These are phyloP conservation scores for Montipora efflorescens DNA, from an alignment of 64 coral and sea anemone genomes.

Conservation along the genomic window DNA sequence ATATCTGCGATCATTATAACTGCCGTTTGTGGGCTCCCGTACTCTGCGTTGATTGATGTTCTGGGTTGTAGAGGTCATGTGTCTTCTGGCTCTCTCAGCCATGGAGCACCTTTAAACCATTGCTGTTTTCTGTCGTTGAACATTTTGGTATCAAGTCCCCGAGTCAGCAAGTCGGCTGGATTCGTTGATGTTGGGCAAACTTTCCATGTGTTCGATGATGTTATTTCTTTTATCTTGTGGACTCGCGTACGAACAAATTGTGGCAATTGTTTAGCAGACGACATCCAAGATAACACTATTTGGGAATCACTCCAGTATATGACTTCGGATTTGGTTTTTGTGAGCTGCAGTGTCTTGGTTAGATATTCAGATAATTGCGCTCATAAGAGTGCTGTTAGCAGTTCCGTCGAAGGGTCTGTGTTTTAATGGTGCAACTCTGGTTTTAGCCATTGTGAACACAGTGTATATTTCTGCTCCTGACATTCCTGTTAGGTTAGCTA, in stretches of 20 bases:
- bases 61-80: background rate
- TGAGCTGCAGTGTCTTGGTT: background rate
- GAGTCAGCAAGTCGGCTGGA: conserved; percentile 56
- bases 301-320: too few species aligned
- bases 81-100: conserved; percentile 30
- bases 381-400: conserved; percentile 56
- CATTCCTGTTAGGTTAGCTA: conserved; percentile 36
- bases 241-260: too few species aligned
- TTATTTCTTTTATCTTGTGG: too few species aligned
- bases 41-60: background rate
- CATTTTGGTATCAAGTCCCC: conserved; percentile 23
- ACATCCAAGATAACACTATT: too few species aligned
- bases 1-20: conserved; percentile 19
- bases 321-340: background rate
- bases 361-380: conserved; percentile 44
- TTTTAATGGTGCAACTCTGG: conserved; percentile 43
- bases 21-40: conserved; percentile 9
- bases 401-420: conserved; percentile 51
- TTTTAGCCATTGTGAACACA: conserved; percentile 46
- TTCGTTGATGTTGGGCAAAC: conserved; percentile 23
- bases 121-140: conserved; percentile 25
- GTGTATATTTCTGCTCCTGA: background rate
- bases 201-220: conserved; percentile 31
- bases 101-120: conserved; percentile 49
- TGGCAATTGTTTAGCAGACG: too few species aligned